Conservation (phyloP, 2,113 vertebrate species). For the Cariama cristata region DNA sequence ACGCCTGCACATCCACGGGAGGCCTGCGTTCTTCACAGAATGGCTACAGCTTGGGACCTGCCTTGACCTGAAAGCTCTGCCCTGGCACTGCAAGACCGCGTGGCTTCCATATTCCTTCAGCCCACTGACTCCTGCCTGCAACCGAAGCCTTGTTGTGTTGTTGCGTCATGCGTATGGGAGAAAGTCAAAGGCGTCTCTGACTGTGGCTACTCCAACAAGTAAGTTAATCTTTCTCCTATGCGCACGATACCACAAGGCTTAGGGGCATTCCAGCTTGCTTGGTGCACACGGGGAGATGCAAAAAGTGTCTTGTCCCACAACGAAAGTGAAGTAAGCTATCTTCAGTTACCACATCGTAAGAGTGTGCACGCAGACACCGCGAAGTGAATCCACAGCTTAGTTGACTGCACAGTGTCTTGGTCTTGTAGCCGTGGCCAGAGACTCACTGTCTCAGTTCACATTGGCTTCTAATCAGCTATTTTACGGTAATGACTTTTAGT, state of each 20-base stretch:
- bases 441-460: not conserved
- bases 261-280: not conserved
- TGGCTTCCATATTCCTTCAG: not conserved
- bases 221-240: not conserved
- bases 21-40: not conserved
- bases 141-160: rapidly evolving
- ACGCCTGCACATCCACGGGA: not conserved
- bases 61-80: not conserved
- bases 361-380: not conserved
- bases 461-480: slow-evolving; percentile 5
- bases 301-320: not conserved
- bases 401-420: not conserved
- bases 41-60: not conserved
- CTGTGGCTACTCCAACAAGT: not conserved
- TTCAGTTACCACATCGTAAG: not conserved
- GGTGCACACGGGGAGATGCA: not conserved
- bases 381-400: not conserved
- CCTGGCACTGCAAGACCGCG: not conserved
- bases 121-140: not conserved
- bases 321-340: not conserved
- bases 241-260: rapidly evolving
- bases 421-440: not conserved
- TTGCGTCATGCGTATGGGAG: not conserved
- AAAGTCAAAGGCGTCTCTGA: not conserved
- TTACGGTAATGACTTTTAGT: slow-evolving; percentile 52